A percentile compares a stretch with the other conserved stretches of the same genome.
Evolutionary conservation across 2,888 invertebrate species (phyloP).

Genomic region (Diaperis boleti): DNA sequence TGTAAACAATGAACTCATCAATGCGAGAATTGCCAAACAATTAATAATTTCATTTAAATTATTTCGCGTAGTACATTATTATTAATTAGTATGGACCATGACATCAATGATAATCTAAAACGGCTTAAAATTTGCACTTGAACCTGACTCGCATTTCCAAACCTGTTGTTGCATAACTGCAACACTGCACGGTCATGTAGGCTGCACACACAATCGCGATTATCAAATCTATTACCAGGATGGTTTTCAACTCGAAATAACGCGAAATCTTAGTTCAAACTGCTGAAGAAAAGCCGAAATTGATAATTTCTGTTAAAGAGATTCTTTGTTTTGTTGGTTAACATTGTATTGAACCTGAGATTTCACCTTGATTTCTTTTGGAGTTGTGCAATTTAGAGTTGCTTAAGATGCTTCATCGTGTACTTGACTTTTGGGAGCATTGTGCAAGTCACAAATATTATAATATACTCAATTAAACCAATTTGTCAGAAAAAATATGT

Average conservation of each 20-base stretch:
- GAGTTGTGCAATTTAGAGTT: slow-evolving; percentile 13
- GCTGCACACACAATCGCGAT: too few relatives aligned
- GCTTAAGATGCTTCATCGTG: slow-evolving; percentile 15
- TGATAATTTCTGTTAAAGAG: too few relatives aligned
- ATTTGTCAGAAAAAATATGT: too few relatives aligned
- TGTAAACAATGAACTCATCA: slow-evolving; percentile 1
- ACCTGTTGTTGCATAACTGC: slow-evolving; percentile 1
- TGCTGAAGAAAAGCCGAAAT: too few relatives aligned
- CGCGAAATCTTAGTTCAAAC: too few relatives aligned
- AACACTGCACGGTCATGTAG: not conserved
- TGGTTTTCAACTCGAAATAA: too few relatives aligned
- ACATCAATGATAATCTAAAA: slow-evolving; percentile 25
- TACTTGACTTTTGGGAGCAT: slow-evolving; percentile 20
- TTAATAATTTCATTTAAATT: not conserved
- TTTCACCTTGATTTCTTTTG: slow-evolving; percentile 19
- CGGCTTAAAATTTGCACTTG: slow-evolving; percentile 32
- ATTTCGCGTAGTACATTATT: too few relatives aligned
- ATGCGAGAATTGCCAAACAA: not conserved
- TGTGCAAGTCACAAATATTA: slow-evolving; percentile 4
- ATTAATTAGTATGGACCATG: too few relatives aligned
- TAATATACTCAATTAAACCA: not conserved
- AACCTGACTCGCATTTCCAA: slow-evolving; percentile 23
- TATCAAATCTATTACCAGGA: too few relatives aligned
- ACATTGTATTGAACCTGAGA: too few relatives aligned
- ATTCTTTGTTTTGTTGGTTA: too few relatives aligned